Percentiles rank a stretch among this genome's conserved stretches.
Conservation (phyloP, 2,888 invertebrate genomes). For the Alentia gelatinosa region DNA sequence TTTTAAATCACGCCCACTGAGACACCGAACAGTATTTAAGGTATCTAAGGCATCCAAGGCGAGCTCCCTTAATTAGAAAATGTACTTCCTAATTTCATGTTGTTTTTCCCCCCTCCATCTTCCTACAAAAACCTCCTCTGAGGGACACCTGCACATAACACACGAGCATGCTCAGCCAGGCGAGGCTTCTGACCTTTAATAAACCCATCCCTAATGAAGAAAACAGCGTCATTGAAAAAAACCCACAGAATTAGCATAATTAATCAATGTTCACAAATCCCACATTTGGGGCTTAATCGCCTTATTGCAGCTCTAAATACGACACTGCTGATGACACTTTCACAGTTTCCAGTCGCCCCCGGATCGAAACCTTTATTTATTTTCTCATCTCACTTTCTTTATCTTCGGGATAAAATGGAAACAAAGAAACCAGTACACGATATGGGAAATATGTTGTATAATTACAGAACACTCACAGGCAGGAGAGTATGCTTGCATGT, state of each 20-base stretch:
- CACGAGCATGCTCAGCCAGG: not conserved
- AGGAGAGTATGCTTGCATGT: no score
- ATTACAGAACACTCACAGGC: no score
- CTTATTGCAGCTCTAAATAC: not conserved
- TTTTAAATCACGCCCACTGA: no score
- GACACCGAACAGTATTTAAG: not conserved
- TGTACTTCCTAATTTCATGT: no score
- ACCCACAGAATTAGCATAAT: not conserved
- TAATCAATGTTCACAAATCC: not conserved
- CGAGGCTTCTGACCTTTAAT: not conserved
- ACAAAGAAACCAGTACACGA: no score
- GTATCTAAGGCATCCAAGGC: not conserved
- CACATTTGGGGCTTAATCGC: not conserved
- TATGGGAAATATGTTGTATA: no score
- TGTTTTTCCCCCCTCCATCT: not conserved
- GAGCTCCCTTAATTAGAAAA: no score
- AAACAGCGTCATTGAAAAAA: not conserved
- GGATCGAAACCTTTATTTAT: not conserved
- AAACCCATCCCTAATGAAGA: not conserved
- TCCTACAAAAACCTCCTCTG: no score
- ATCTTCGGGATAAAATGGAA: no score
- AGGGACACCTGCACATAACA: not conserved
- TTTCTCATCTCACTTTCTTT: no score
- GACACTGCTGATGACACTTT: not conserved
- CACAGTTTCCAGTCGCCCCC: no score